Conservation (phyloP, 2,113 vertebrate species). For the Octodon degus region DNA sequence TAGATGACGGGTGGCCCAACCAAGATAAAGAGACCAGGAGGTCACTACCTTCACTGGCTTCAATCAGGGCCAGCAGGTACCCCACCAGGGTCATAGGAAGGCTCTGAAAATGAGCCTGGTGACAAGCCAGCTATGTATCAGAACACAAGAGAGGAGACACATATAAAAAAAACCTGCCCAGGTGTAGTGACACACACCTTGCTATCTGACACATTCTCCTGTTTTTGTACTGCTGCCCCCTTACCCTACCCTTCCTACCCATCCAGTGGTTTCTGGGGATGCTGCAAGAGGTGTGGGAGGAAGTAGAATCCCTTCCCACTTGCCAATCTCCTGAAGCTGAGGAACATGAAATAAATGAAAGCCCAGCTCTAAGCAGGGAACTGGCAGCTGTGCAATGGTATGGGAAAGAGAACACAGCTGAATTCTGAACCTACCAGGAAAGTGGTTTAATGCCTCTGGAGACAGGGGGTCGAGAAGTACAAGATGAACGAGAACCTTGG, state of each 20-base stretch:
- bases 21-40: background rate
- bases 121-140: background rate
- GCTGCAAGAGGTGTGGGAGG: background rate
- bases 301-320: background rate
- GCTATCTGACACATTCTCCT: background rate
- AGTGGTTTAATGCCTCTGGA: background rate
- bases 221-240: background rate
- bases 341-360: background rate
- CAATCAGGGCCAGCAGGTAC: background rate
- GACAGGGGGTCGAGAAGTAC: accelerated
- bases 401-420: too few relatives aligned
- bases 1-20: background rate
- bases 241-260: background rate
- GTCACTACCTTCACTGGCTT: background rate
- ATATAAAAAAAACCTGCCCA: background rate
- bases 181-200: background rate
- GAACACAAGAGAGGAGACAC: background rate
- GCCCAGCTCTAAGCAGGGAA: background rate
- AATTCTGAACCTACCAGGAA: background rate
- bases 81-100: background rate
- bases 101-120: background rate
- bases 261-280: background rate
- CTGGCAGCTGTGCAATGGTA: background rate
- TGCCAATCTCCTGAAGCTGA: background rate
- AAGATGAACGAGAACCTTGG: background rate